Evolutionary conservation across 2,797 vertebrate genomes (phyloP), one percentile per base, ranked within the genome.

Genomic region (Sebastes reedi): DNA sequence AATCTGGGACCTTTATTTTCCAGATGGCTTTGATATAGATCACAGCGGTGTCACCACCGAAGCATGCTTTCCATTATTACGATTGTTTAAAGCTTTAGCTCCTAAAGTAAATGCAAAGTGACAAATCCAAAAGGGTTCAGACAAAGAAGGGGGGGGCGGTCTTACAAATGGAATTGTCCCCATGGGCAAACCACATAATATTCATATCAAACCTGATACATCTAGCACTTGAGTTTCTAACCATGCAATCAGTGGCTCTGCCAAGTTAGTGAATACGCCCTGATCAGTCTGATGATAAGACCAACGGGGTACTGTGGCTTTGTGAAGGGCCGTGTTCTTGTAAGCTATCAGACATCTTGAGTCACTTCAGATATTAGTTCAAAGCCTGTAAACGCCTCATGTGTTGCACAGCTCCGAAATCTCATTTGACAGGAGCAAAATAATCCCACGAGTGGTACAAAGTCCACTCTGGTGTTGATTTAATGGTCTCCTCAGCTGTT

Each of bases 221-320:
- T 95, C 88, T 69, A 89, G 80, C 84, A 84, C 83, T 92, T 89
- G 73, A 66, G 80, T 87, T 85, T 92, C 85, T 88, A 91, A 93
- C 93, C 87, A 71, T 90, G 91, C 90, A 95, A 95, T 95, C 95
- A 96, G 76, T 77, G 71, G 52, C 77, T 77, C 80, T 85, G 94
- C 93, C 93, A 95, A 93, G 89, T 66, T 18, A 78, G 70, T 72
- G 89, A 90, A 89, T 85, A 39, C 85, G 79, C 83, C 79, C 85
- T 73, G 94, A 95, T 95, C 88, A 86, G 25, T 29, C 25, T 22
- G 79, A 73, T 59, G 94, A 95, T 95, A 94, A 89, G 73, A 84
- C 74, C 76, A 65, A 39, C 20, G 8, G 80, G 68, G 81, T 71
- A 59, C 74, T 29, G 81, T 4, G 75, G 83, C 80, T 88, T 81